These are phyloP conservation scores for Copidosoma aretas DNA, from an alignment of 2,888 invertebrate species.

Conservation along the genomic window DNA sequence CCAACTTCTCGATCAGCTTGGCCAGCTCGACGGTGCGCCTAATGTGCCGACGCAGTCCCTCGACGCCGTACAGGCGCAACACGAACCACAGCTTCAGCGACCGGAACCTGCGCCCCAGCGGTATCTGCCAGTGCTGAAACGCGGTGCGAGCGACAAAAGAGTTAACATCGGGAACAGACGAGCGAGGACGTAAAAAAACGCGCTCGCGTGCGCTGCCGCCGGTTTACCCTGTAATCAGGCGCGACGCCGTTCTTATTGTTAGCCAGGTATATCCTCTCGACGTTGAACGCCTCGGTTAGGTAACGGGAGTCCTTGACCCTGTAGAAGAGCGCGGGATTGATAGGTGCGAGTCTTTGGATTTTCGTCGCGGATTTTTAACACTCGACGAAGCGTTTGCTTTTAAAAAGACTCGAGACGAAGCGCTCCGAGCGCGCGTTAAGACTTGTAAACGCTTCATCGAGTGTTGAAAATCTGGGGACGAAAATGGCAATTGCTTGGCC, in stretches of 20 bases:
- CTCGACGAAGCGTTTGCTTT: too few species aligned
- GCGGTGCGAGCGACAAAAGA: too few species aligned
- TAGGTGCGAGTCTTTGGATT: too few species aligned
- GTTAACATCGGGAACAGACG: too few species aligned
- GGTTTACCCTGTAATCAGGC: constrained; percentile 69
- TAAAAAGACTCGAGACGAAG: too few species aligned
- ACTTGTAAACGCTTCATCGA: too few species aligned
- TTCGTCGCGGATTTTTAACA: too few species aligned
- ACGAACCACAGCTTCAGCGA: constrained; percentile 95
- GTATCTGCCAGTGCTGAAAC: constrained; percentile 88
- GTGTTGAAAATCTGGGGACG: too few species aligned
- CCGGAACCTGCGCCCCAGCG: constrained; percentile 85
- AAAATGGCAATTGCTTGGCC: too few species aligned
- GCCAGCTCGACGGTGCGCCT: constrained; percentile 79
- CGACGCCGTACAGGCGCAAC: constrained; percentile 80
- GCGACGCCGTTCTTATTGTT: constrained; percentile 73
- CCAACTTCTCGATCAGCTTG: constrained; percentile 76
- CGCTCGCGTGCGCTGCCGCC: too few species aligned
- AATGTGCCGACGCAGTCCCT: constrained; percentile 79
- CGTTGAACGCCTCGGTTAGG: constrained; percentile 85
- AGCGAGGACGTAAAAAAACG: too few species aligned
- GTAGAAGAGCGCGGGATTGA: background rate
- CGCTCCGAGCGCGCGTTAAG: too few species aligned
- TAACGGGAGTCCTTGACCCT: constrained; percentile 82
- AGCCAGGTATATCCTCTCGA: constrained; percentile 87